Conservation (phyloP, 1,140 invertebrate genomes). For the Zaprionus nigranus region DNA sequence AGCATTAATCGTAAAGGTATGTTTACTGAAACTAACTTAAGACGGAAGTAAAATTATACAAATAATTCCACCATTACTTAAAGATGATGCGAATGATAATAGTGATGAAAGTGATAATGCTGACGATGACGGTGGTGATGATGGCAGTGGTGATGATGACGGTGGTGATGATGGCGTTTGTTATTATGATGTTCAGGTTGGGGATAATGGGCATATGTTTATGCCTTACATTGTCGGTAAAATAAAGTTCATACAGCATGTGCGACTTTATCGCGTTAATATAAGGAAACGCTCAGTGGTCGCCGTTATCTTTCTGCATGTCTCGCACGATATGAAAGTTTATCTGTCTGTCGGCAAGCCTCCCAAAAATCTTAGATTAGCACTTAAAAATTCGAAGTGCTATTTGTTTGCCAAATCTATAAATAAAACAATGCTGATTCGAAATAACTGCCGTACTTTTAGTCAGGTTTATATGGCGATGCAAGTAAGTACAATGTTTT, state of each 20-base stretch:
- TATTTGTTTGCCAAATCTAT: not conserved
- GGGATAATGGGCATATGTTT: no score
- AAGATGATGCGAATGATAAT: no score
- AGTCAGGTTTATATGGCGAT: constrained; percentile 42
- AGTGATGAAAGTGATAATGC: no score
- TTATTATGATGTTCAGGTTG: no score
- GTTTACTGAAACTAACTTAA: no score
- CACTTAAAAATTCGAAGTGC: constrained; percentile 21
- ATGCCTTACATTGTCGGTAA: no score
- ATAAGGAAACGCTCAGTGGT: constrained; percentile 35
- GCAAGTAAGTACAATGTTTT: not conserved
- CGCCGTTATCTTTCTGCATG: constrained; percentile 30
- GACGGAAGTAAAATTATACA: no score
- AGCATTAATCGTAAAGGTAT: no score
- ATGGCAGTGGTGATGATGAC: no score
- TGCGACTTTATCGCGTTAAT: constrained; percentile 38
- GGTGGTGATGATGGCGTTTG: no score
- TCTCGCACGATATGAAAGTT: constrained; percentile 39
- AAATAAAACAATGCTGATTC: constrained; percentile 36
- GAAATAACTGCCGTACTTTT: constrained; percentile 34
- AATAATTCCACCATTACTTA: no score
- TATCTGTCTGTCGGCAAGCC: not conserved
- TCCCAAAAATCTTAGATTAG: not conserved
- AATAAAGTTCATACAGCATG: not conserved
- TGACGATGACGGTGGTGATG: no score